Conservation (phyloP, 2,797 vertebrate genomes). For the Malurus splendens region DNA sequence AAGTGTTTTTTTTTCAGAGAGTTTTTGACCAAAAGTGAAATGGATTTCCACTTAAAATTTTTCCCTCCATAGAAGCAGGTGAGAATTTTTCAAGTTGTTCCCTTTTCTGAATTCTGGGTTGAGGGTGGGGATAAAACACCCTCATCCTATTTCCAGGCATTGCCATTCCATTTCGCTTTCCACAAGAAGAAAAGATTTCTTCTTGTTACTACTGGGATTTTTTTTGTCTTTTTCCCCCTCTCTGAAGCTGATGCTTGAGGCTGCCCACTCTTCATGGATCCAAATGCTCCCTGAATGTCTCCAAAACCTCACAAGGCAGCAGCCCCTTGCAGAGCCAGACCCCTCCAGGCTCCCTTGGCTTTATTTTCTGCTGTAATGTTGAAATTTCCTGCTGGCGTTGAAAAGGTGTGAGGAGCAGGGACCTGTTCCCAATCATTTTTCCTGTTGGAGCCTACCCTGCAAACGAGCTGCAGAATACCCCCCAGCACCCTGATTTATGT, state of each 20-base stretch:
- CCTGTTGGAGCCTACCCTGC: not conserved
- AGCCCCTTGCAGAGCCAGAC: not conserved
- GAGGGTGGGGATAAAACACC: rapidly evolving
- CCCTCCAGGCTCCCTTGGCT: not conserved
- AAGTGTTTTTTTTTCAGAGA: too few species aligned
- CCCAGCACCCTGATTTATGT: not conserved
- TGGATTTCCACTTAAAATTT: not conserved
- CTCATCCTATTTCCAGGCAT: not conserved
- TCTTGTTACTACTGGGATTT: rapidly evolving
- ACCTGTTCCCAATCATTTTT: not conserved
- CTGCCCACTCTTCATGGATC: not conserved
- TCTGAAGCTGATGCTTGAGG: not conserved
- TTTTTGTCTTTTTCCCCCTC: rapidly evolving
- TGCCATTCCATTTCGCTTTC: not conserved
- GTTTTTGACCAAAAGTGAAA: not conserved
- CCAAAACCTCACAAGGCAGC: rapidly evolving
- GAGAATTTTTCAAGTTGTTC: not conserved
- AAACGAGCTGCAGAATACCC: not conserved
- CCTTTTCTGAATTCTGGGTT: not conserved
- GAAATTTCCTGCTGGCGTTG: not conserved
- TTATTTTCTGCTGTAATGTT: not conserved
- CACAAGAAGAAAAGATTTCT: not conserved
- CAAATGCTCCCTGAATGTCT: not conserved
- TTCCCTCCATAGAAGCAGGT: not conserved
- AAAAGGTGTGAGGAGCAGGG: not conserved